Evolutionary conservation across 1,140 invertebrate species (phyloP).

Genomic region (Rhagoletis zephyria): DNA sequence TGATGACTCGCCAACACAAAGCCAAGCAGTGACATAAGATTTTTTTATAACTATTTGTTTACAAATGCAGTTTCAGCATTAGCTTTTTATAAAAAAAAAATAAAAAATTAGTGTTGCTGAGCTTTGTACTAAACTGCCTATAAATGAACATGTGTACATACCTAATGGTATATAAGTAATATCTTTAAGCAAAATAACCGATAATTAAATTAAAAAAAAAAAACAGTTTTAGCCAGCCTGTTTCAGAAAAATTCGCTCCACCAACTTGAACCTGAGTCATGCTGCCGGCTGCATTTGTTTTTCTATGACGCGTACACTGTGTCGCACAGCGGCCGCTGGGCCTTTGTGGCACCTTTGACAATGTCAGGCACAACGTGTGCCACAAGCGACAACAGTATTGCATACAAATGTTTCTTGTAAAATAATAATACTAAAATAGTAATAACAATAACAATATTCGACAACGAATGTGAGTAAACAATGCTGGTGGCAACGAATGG

Average conservation of each 20-base stretch:
- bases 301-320: slow-evolving; percentile 52
- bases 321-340: slow-evolving; percentile 56
- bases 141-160: no score
- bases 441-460: slow-evolving; percentile 25
- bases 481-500: slow-evolving; percentile 11
- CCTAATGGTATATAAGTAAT: no score
- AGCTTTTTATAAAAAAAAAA: background rate
- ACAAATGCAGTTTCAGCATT: background rate
- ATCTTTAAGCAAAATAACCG: no score
- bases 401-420: background rate
- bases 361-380: slow-evolving; percentile 60
- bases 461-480: slow-evolving; percentile 39
- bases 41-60: background rate
- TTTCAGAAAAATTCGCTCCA: background rate
- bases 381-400: background rate
- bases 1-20: slow-evolving; percentile 24
- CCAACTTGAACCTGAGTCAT: slow-evolving; percentile 72
- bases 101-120: background rate
- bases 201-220: no score
- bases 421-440: background rate
- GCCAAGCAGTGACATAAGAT: background rate
- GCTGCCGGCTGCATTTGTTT: slow-evolving; percentile 56
- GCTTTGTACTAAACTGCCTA: no score
- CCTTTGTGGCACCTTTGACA: slow-evolving; percentile 66
- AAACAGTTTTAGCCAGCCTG: no score